Evolutionary conservation across 1,140 invertebrate genomes (phyloP).

Genomic region (Psilanteris sp.): DNA sequence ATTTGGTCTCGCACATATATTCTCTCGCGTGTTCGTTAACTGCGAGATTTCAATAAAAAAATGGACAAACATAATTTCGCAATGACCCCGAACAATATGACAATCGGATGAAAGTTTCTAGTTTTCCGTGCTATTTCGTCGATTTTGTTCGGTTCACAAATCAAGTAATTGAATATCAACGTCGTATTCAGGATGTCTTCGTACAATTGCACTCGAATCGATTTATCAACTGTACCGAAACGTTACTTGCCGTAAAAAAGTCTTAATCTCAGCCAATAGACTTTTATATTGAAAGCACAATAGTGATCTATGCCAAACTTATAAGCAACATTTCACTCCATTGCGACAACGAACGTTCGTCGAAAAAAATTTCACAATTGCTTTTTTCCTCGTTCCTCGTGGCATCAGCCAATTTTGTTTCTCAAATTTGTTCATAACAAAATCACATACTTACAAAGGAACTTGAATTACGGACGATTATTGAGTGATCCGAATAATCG

Average conservation of each 20-base stretch:
- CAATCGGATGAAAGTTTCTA: slow-evolving; percentile 60
- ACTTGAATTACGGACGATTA: too few species aligned
- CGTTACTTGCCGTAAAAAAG: slow-evolving; percentile 54
- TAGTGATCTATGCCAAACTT: slow-evolving; percentile 26
- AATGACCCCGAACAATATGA: slow-evolving; percentile 59
- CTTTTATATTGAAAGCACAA: slow-evolving; percentile 43
- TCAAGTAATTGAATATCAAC: slow-evolving; percentile 59
- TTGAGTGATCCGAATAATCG: too few species aligned
- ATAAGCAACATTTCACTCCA: slow-evolving; percentile 22
- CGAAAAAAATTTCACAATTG: too few species aligned
- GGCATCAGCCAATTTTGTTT: too few species aligned
- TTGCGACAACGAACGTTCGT: too few species aligned
- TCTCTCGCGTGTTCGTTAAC: not conserved
- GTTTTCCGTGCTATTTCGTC: slow-evolving; percentile 62
- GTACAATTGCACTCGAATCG: slow-evolving; percentile 54
- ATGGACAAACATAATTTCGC: slow-evolving; percentile 15
- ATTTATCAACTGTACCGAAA: slow-evolving; percentile 57
- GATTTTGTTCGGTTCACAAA: slow-evolving; percentile 57
- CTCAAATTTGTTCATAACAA: too few species aligned
- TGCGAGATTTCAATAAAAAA: slow-evolving; percentile 29
- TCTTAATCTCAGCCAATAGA: slow-evolving; percentile 59
- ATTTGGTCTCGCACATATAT: too few species aligned
- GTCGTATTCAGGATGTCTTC: slow-evolving; percentile 59
- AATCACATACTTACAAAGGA: too few species aligned
- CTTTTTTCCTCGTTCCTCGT: too few species aligned